A percentile compares a stretch with the other conserved stretches of the same genome.
These are phyloP conservation scores for Epizoanthus ramosus DNA, from an alignment of 92 coral and sea anemone species.

Conservation along the genomic window DNA sequence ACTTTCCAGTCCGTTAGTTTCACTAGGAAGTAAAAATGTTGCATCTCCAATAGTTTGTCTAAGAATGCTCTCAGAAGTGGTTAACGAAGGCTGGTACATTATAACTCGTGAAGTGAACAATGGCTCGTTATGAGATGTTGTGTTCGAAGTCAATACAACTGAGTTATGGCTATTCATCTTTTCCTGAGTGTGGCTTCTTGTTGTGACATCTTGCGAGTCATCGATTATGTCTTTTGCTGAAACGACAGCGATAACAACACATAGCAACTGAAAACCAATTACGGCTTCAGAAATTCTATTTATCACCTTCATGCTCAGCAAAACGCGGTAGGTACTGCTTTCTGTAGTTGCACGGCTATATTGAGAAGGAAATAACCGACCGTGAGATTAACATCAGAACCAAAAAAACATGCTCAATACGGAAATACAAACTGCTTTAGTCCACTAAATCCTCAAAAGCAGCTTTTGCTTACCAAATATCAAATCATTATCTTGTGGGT, in stretches of 20 bases:
- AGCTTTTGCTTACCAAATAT: background rate
- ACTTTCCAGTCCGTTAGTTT: no score
- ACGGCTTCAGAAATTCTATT: constrained; percentile 4
- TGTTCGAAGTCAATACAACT: background rate
- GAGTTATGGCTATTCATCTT: background rate
- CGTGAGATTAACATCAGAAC: background rate
- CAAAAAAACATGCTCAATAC: background rate
- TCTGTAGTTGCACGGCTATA: background rate
- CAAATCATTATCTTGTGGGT: constrained; percentile 14
- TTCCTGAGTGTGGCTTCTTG: background rate
- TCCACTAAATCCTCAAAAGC: background rate
- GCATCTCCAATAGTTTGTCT: no score
- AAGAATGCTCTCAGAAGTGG: no score
- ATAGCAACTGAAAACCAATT: constrained; percentile 14
- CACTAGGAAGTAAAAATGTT: no score
- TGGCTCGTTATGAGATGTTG: background rate
- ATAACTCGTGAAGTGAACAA: no score
- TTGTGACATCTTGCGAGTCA: background rate
- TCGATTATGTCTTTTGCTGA: background rate
- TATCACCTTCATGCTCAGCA: constrained; percentile 6
- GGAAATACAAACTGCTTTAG: background rate
- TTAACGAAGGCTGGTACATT: no score
- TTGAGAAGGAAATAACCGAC: constrained; percentile 5
- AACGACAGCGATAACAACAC: background rate
- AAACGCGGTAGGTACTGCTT: background rate